Evolutionary conservation across 2,797 vertebrate species (phyloP).

Genomic region (Poliocrania exsul): DNA sequence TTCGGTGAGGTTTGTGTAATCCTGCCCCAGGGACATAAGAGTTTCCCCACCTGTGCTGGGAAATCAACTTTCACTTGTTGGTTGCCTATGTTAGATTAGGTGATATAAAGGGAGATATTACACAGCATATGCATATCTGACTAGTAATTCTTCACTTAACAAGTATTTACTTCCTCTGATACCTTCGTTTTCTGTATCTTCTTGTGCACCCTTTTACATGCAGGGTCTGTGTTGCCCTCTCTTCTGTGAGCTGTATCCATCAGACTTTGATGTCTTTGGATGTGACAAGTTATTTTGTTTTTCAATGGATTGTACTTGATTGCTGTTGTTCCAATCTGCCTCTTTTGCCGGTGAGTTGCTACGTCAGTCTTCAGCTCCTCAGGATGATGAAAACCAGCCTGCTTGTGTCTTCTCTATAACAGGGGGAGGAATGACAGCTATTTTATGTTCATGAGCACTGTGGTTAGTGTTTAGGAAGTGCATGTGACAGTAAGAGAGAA

Average conservation of each 20-base stretch:
- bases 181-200: not conserved
- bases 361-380: not conserved
- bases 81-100: not conserved
- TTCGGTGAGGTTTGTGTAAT: not conserved
- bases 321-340: not conserved
- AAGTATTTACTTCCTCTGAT: not conserved
- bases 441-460: not conserved
- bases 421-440: not conserved
- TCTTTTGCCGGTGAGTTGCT: not conserved
- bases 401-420: not conserved
- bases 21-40: not conserved
- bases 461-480: slow-evolving; percentile 25
- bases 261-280: not conserved
- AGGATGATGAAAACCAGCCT: slow-evolving; percentile 35
- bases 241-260: not conserved
- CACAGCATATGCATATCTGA: fast-evolving
- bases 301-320: not conserved
- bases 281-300: not conserved
- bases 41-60: not conserved
- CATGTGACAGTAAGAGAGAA: not conserved
- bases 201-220: not conserved
- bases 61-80: not conserved
- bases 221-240: not conserved
- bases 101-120: not conserved
- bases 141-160: not conserved